Conservation (phyloP, 2,888 invertebrate species). For the Epicampocera succincta region DNA sequence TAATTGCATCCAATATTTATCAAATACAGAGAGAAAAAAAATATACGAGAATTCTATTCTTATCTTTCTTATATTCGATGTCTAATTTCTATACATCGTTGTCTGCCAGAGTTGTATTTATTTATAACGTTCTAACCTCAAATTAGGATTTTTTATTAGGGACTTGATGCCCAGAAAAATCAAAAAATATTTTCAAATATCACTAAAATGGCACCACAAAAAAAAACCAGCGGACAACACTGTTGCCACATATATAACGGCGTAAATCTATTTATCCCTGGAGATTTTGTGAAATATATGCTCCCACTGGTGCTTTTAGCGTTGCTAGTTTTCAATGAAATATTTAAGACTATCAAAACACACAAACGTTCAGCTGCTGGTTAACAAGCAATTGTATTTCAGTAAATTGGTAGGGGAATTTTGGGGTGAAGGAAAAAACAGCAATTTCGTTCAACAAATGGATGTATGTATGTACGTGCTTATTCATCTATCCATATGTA, state of each 20-base stretch:
- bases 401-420: constrained; percentile 14
- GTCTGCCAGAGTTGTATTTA: too few species aligned
- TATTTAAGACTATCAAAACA: constrained; percentile 22
- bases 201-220: neutral
- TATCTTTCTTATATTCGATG: too few species aligned
- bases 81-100: too few species aligned
- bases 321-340: constrained; percentile 46
- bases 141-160: too few species aligned
- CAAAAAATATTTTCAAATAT: neutral
- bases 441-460: neutral
- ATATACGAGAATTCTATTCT: too few species aligned
- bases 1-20: too few species aligned
- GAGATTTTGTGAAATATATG: constrained; percentile 47
- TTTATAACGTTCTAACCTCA: too few species aligned
- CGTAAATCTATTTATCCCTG: constrained; percentile 7
- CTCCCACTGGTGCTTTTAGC: constrained; percentile 50
- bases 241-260: constrained; percentile 11
- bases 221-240: neutral
- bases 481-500: neutral
- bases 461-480: neutral
- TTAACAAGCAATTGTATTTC: neutral
- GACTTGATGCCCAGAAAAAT: too few species aligned
- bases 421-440: constrained; percentile 5
- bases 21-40: too few species aligned
- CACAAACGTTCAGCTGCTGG: constrained; percentile 1